These are phyloP conservation scores for Parasteatoda lunata DNA, from an alignment of 2,888 invertebrate genomes.

Conservation along the genomic window DNA sequence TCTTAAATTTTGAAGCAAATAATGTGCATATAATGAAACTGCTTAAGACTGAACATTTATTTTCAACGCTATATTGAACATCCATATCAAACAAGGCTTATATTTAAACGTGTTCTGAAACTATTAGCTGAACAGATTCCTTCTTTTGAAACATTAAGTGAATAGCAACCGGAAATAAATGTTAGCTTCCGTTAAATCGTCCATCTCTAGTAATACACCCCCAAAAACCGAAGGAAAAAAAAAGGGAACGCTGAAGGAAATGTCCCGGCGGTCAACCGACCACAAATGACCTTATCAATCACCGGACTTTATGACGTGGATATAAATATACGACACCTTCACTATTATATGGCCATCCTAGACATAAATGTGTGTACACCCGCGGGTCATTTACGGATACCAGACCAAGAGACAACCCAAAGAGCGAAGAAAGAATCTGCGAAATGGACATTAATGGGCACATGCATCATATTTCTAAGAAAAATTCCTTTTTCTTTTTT, in stretches of 20 bases:
- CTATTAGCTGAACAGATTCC: no score
- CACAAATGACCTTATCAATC: slow-evolving; percentile 38
- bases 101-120: no score
- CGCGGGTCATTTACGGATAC: slow-evolving; percentile 35
- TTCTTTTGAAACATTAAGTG: no score
- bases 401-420: not conserved
- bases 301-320: slow-evolving; percentile 42
- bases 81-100: no score
- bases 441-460: slow-evolving; percentile 1
- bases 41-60: no score
- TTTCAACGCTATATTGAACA: no score
- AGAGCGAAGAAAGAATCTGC: not conserved
- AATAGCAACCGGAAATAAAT: not conserved
- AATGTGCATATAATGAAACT: no score
- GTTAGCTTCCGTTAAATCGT: not conserved
- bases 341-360: slow-evolving; percentile 18
- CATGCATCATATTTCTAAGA: not conserved
- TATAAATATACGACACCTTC: slow-evolving; percentile 23
- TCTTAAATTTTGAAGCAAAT: no score
- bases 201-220: not conserved
- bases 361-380: slow-evolving; percentile 55
- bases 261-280: slow-evolving; percentile 25
- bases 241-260: slow-evolving; percentile 11
- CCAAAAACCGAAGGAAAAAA: not conserved
- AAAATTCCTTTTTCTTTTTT: not conserved